Base-by-base conservation (phyloP, 2,797 vertebrate species). In the Kryptopterus vitreolus region DNA sequence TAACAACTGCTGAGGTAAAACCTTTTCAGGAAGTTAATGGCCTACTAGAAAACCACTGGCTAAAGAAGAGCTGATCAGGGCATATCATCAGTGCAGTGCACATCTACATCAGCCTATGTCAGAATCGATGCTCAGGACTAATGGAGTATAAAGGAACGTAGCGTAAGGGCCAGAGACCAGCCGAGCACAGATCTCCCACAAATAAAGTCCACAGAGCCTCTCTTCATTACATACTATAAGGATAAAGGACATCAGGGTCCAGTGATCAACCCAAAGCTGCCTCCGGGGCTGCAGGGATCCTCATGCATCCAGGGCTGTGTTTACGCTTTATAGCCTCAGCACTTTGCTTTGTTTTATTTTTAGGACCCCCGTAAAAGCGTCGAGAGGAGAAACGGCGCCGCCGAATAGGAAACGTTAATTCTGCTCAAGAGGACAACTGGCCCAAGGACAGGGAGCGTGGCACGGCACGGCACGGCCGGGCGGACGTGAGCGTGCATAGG, bases 291-390 rank as follows among this genome's bases (percentile, higher is more conserved):
- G n/a, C n/a, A n/a, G n/a, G n/a, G n/a, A 59, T 81, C 53, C 68
- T 76, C 63, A 61, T 77, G 35, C 73, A 46, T 55, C 33, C 13
- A 38, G 61, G 77, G 31, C 48, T 50, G 72, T 79, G 18, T 84
- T 78, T 68, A 84, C 73, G 71, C 75, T 55, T 80, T n/a, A 69
- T 38, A 66, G 66, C 26, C 63, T 43, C 53, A 71, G 65, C 66
- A 81, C 31, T 81, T 29, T n/a, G n/a, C n/a, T n/a, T 70, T 69
- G 79, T 72, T 84, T 85, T 85, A 83, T 83, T 88, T 88, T 87
- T 82, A 86, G 81, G 66, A 80, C 68, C 77, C n/a, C 77, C 76
- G 82, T 86, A 83, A 84, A 84, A 82, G 77, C 58, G 79, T n/a
- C 15, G 12, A 78, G 63, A 71, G 20, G 65, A 80, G 43, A 66